Evolutionary conservation across 2,113 vertebrate genomes (phyloP).

Genomic region (Grantiella picta): DNA sequence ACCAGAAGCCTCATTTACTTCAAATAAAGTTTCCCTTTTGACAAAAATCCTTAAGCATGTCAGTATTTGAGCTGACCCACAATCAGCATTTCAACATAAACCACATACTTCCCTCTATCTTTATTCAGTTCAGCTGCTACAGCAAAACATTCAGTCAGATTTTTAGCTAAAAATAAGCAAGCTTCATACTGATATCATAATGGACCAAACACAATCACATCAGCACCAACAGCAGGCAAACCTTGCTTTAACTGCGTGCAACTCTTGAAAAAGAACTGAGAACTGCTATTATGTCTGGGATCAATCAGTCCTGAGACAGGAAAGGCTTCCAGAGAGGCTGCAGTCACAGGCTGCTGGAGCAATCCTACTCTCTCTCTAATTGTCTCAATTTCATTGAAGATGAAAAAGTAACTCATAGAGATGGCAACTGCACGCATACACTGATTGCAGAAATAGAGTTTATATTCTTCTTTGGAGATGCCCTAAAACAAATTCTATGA

Average conservation of each 20-base stretch:
- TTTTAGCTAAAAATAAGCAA: background rate
- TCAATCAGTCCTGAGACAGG: background rate
- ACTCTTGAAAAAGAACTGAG: background rate
- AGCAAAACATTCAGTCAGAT: background rate
- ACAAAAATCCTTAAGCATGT: background rate
- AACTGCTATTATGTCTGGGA: background rate
- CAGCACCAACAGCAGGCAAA: background rate
- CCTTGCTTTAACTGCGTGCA: background rate
- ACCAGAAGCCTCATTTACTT: background rate
- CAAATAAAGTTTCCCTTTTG: background rate
- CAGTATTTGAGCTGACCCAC: background rate
- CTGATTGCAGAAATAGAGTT: background rate
- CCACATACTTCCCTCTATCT: background rate
- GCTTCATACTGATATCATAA: background rate
- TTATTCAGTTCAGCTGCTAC: background rate
- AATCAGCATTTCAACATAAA: background rate
- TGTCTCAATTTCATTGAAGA: background rate
- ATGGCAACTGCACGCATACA: background rate
- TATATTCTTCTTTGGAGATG: background rate
- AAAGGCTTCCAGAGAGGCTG: background rate
- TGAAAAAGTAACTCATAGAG: background rate
- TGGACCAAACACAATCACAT: background rate
- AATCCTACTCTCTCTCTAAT: background rate
- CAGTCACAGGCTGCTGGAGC: background rate
- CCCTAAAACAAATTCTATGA: background rate